Base-by-base conservation (phyloP, 2,113 vertebrate genomes). In the Myxocyprinus asiaticus region DNA sequence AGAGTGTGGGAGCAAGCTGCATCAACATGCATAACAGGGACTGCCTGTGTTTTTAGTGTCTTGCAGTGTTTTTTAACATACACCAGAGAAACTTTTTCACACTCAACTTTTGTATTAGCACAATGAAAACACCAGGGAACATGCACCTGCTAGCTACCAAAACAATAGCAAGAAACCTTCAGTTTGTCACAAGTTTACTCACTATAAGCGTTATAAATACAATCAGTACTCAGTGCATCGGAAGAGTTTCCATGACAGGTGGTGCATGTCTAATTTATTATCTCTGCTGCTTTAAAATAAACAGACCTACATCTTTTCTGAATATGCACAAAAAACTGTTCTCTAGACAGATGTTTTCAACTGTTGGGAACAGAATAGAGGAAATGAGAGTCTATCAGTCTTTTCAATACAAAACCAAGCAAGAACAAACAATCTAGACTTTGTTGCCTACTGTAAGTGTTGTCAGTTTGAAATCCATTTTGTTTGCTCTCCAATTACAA, bases 401-500 rank as follows among this genome's bases (percentile, higher is more conserved):
- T 22, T 42, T n/a, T 3, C 55, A 47, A 48, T 44, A 59, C 44
- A 72, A 53, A 56, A 33, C 62, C 4, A 10, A 43, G 44, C 7
- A 9, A 63, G 22, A 48, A 44, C 4, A 65, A 64, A 72, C 61
- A 79, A 45, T 55, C 14, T 22, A 55, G 15, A 2, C 12, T 6
- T 4, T 3, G 43, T 15, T 67, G 59, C 51, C 4, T 47, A 55
- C 22, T 48, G 6, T 6, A 43, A 45, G 11, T 53, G 67, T n/a
- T 12, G n/a, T 65, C 68, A 56, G 62, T 33, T 65, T 51, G 43
- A 55, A 42, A 42, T 65, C 70, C 44, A 5, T 45, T 33, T 61
- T 83, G 72, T 80, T 82, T 66, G 53, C 42, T 17, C 80, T 86
- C 43, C 81, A 43, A 82, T 82, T 83, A 81, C 76, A 68, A 77